Base-by-base conservation (phyloP, 2,888 invertebrate species). In the Syrphus vitripennis region DNA sequence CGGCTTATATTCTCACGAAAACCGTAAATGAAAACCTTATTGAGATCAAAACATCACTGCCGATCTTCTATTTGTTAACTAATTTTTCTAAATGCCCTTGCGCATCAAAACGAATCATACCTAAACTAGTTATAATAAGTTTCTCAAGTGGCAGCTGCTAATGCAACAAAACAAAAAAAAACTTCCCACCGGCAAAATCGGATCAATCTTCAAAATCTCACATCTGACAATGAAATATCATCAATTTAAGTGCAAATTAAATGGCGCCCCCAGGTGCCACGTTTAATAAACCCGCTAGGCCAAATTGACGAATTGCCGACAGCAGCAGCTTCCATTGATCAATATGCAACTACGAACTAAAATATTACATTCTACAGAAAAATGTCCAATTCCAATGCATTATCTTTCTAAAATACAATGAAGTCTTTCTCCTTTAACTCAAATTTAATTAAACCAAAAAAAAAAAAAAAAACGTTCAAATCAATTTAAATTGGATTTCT, bases 161-260 rank as follows among this genome's bases (percentile, higher is more conserved):
- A 5, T 21, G 24, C 26, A 34, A 67, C 19, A 29, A 34, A 53
- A n/a, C n/a, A n/a, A n/a, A n/a, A n/a, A n/a, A n/a, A n/a, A n/a
- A n/a, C n/a, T 29, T 65, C 12, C 74, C 29, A 24, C 7, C n/a
- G 29, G 63, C 63, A 16, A 26, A 42, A 42, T 14, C 12, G 16
- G 26, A 45, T 55, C 42, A 65, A 55, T 45, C 65, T 37, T 21
- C 29, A 24, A 40, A 63, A 50, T 31, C 21, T 34, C 2, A 40
- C 12, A 40, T 40, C 40, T n/a, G 19, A 74, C 29, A 53, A 45
- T 29, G 67, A 59, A 69, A 71, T 59, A 57, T 40, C 3, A 48
- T 71, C 21, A 48, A 21, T 48, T 69, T 78, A 69, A 77, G 69
- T 69, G 55, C 76, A 80, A 67, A 84, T 76, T 84, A 84, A 80